phyloP scores from a whole-genome alignment of 2,113 vertebrate species.

The Cephalopholis sonnerati region DNA sequence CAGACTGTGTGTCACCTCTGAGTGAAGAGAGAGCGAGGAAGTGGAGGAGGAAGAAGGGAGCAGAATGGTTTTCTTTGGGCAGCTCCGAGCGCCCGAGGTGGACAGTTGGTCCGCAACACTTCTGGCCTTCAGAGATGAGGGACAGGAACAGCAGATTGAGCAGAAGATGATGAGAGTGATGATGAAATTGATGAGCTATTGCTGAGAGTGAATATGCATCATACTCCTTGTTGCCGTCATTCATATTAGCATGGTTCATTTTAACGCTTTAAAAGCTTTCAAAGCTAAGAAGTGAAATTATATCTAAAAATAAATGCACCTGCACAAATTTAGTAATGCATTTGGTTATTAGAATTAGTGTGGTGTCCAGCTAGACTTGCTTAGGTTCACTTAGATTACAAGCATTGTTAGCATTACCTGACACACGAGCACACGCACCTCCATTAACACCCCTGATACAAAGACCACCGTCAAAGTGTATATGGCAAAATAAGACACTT shows the following conservation, averaged over 20 bases:
- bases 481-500: slow-evolving; percentile 6
- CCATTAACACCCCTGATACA: background rate
- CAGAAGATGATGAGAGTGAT: slow-evolving; percentile 19
- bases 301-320: background rate
- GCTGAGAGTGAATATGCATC: background rate
- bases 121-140: slow-evolving; percentile 88
- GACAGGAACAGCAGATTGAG: slow-evolving; percentile 52
- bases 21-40: slow-evolving; percentile 87
- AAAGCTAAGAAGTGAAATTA: background rate
- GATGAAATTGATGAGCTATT: background rate
- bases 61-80: slow-evolving; percentile 99
- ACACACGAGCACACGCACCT: background rate
- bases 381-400: background rate
- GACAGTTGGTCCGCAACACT: slow-evolving; percentile 80
- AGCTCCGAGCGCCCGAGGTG: slow-evolving; percentile 88
- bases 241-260: background rate
- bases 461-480: background rate
- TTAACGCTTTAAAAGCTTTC: background rate
- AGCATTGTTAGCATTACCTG: background rate
- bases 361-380: background rate
- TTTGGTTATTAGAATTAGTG: slow-evolving; percentile 28
- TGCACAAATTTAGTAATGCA: background rate
- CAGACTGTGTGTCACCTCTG: slow-evolving; percentile 90
- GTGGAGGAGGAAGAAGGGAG: slow-evolving; percentile 89
- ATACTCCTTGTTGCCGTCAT: background rate